A percentile compares a stretch with the other conserved stretches of the same genome.
phyloP scores from a whole-genome alignment of 2,113 vertebrate species.

The Urocynchramus pylzowi region DNA sequence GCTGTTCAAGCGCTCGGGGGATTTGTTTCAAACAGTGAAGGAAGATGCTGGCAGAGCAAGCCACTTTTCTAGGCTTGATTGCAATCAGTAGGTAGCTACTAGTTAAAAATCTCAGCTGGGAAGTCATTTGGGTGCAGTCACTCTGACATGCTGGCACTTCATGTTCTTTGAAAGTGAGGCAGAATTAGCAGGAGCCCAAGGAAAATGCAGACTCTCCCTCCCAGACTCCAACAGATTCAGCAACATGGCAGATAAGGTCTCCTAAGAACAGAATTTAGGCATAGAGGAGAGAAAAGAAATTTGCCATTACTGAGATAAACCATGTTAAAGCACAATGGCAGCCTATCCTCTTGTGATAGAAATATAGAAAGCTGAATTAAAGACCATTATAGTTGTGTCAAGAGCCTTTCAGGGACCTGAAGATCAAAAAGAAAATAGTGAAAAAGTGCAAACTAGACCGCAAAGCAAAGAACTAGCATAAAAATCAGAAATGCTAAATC shows the following conservation, averaged over 20 bases:
- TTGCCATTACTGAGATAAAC: background rate
- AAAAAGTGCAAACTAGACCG: background rate
- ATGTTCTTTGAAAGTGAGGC: background rate
- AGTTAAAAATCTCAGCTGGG: conserved; percentile 22
- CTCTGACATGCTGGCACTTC: background rate
- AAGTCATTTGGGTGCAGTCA: background rate
- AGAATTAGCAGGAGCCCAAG: background rate
- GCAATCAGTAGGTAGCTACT: background rate
- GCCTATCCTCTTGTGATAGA: background rate
- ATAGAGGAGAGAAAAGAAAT: background rate
- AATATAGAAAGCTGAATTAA: background rate
- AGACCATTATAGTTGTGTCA: background rate
- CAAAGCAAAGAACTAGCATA: background rate
- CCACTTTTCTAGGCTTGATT: background rate
- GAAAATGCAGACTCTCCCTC: background rate
- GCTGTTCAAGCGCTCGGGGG: background rate
- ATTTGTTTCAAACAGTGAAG: background rate
- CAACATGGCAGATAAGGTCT: background rate
- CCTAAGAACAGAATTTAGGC: background rate
- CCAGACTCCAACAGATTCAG: background rate
- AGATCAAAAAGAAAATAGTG: background rate
- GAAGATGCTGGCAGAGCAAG: background rate
- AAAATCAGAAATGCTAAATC: background rate
- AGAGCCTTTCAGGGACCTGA: background rate
- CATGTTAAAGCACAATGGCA: background rate